Base-by-base conservation (phyloP, 2,888 invertebrate genomes). In the Ormyrus rosae region DNA sequence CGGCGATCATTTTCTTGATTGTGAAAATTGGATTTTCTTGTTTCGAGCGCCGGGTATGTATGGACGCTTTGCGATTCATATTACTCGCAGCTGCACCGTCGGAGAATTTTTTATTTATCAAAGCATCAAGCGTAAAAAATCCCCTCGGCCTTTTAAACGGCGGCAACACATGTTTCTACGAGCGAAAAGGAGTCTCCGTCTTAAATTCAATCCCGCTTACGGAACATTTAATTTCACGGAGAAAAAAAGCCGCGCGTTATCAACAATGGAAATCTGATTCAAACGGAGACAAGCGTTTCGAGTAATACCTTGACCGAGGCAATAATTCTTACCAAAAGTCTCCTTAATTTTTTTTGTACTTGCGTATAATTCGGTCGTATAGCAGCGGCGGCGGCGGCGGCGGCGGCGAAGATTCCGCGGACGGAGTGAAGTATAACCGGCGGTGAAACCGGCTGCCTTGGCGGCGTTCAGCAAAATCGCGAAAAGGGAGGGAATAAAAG, bases 311-410 rank as follows among this genome's bases (percentile, higher is more conserved):
- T 45, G 58, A 45, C n/a, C 45, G 9, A n/a, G 11, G 65, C 61
- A 48, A 65, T 81, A 81, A 81, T 13, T 81, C 77, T 74, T 63
- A 6, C 64, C 53, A 13, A 53, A 60, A 56, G 10, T 63, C 61
- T 69, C 64, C 55, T 64, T 45, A 51, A 53, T 65, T 71, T 78
- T 70, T 19, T 19, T 60, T 60, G 53, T 51, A 10, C 65, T 51
- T 51, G 61, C 68, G 78, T 61, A 78, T 72, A 78, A 78, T 78
- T 78, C 67, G 67, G 45, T 50, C 73, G 65, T 78, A 72, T 19
- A 67, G 19, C 19, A 63, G 56, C 55, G 6, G 7, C 50, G 13
- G 8, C 50, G n/a, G 7, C 50, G 13, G 8, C 50, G n/a, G 8
- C n/a, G 10, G 50, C 11, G 34, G 61, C 61, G 53, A 60, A 63